Base-by-base conservation (phyloP, 2,888 invertebrate species). In the Spatulosminthurus flaviceps region DNA sequence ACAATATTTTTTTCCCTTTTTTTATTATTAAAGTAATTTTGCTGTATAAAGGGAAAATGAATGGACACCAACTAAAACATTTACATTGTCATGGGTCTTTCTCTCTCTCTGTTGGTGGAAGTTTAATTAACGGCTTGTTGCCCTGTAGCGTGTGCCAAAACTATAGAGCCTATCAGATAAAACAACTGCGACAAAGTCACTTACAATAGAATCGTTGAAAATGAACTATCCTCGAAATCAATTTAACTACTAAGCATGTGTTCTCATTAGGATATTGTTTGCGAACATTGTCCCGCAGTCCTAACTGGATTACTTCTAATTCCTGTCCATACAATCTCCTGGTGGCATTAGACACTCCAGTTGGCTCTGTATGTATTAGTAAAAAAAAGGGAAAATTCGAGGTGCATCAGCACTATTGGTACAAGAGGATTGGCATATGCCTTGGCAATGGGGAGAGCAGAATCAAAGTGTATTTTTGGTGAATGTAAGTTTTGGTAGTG, bases 151-250 rank as follows among this genome's bases (percentile, higher is more conserved):
- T 64, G 64, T n/a, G 22, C 64, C 26, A n/a, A 24, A 64, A 26
- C 64, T 24, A 64, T 64, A n/a, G n/a, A n/a, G n/a, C n/a, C n/a
- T n/a, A 24, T 64, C 60, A 7, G 16, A 64, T 64, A 64, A 64
- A 64, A 24, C 64, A 64, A 64, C 22, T 64, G 24, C 64, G 64
- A 22, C 64, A 64, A 22, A 64, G 64, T 22, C 24, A 1, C 22
- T 64, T 26, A 51, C n/a, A 13, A 22, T 64, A 64, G 24, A 64
- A 64, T 64, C 64, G 21, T 60, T 60, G 1, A 64, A 22, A 64
- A 11, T 26, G 26, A 64, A 64, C 64, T 64, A n/a, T 64, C n/a
- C 64, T n/a, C 4, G 64, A 22, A 64, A 64, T 64, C 64, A 64
- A 64, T 64, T 64, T 64, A 64, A 64, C 19, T 64, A n/a, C 2